Evolutionary conservation across 2,797 vertebrate species (phyloP).

Genomic region (Pseudopleuronectes americanus): DNA sequence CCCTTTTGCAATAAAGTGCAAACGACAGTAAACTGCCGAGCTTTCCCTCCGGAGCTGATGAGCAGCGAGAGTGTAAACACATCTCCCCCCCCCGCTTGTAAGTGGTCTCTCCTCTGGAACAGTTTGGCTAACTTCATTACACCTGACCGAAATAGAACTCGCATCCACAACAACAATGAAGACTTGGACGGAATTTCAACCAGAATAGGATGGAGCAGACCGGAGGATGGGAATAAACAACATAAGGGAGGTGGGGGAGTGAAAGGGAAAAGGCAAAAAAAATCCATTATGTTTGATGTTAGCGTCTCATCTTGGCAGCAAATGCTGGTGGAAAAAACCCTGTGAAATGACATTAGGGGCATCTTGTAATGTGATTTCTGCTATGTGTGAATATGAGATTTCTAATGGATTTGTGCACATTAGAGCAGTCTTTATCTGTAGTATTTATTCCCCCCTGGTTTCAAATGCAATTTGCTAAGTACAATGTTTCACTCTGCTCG

Average conservation of each 20-base stretch:
- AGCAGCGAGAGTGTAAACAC: constrained; percentile 23
- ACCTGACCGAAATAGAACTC: constrained; percentile 54
- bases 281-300: constrained; percentile 88
- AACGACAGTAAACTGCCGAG: constrained; percentile 32
- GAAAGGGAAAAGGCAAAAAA: constrained; percentile 58
- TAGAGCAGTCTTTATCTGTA: constrained; percentile 85
- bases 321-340: constrained; percentile 73
- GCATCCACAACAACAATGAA: constrained; percentile 42
- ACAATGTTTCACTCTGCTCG: constrained; percentile 74
- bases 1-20: constrained; percentile 37
- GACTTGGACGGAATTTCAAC: constrained; percentile 44
- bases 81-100: background rate
- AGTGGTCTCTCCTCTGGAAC: constrained; percentile 39
- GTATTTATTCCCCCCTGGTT: constrained; percentile 86
- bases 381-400: constrained; percentile 88
- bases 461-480: constrained; percentile 87
- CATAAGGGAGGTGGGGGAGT: constrained; percentile 42
- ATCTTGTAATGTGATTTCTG: constrained; percentile 85
- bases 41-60: constrained; percentile 33
- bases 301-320: constrained; percentile 72
- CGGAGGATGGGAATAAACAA: constrained; percentile 46
- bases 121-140: constrained; percentile 58
- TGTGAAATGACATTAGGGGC: constrained; percentile 84
- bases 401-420: constrained; percentile 87
- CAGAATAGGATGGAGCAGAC: constrained; percentile 40